Percentiles rank a stretch among this genome's conserved stretches.
Evolutionary conservation across 2,113 vertebrate species (phyloP).

Genomic region (Phoxinus phoxinus): DNA sequence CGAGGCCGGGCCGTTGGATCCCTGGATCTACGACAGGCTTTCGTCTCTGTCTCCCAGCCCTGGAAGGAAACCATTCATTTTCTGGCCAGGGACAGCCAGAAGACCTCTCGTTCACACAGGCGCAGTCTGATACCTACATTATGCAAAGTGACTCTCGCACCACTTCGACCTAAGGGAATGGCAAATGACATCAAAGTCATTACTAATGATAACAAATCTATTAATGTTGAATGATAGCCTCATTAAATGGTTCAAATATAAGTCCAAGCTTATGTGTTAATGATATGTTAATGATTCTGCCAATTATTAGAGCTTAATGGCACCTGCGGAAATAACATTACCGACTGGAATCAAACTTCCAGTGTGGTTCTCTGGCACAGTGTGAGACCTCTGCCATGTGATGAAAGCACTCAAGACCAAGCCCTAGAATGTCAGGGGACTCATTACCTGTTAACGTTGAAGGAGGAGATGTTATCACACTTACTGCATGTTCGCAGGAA

Average conservation of each 20-base stretch:
- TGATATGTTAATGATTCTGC: conserved; percentile 80
- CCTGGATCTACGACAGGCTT: conserved; percentile 7
- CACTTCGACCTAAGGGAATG: conserved; percentile 69
- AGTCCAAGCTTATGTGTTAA: conserved; percentile 80
- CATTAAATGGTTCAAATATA: conserved; percentile 81
- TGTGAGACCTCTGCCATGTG: conserved; percentile 34
- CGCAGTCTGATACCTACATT: conserved; percentile 57
- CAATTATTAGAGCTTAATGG: conserved; percentile 78
- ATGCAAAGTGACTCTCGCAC: conserved; percentile 66
- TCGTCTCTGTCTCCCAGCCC: background rate
- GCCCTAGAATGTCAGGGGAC: conserved; percentile 30
- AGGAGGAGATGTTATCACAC: conserved; percentile 50
- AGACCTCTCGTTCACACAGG: conserved; percentile 61
- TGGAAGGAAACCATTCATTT: conserved; percentile 39
- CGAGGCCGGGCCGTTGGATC: conserved; percentile 11
- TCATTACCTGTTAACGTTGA: conserved; percentile 45
- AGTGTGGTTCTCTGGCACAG: conserved; percentile 55
- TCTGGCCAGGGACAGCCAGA: conserved; percentile 9
- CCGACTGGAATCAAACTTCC: conserved; percentile 72
- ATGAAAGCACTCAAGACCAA: conserved; percentile 35
- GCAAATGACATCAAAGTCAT: conserved; percentile 76
- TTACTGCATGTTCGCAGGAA: conserved; percentile 24
- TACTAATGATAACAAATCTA: conserved; percentile 78
- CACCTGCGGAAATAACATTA: conserved; percentile 71
- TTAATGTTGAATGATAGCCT: conserved; percentile 79